A percentile compares a stretch with the other conserved stretches of the same genome.
Conservation (phyloP, 1,140 invertebrate genomes). For the Himalopsyche phryganea region DNA sequence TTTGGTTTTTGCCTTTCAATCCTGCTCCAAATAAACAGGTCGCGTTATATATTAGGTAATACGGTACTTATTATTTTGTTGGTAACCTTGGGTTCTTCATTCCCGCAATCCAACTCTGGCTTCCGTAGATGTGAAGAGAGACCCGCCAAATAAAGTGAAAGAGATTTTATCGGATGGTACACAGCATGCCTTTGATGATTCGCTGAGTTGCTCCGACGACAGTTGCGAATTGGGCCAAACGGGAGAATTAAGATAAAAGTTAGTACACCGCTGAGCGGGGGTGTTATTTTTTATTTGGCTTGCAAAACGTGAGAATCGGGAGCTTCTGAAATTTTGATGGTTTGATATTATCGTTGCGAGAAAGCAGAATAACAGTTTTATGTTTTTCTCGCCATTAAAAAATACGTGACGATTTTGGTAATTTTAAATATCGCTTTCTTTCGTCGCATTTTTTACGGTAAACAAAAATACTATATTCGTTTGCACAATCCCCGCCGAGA, state of each 20-base stretch:
- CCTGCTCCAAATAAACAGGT: too few species aligned
- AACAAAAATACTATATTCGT: too few species aligned
- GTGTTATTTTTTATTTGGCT: constrained; percentile 19
- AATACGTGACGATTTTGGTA: neutral
- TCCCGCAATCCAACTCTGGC: too few species aligned
- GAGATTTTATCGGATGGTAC: constrained; percentile 25
- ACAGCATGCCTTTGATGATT: constrained; percentile 13
- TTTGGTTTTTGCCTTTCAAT: too few species aligned
- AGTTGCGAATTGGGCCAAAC: constrained; percentile 5
- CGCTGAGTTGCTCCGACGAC: constrained; percentile 8
- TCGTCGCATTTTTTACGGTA: too few species aligned
- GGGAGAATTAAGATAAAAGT: constrained; percentile 4
- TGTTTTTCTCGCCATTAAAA: neutral
- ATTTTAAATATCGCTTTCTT: neutral
- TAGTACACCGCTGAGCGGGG: neutral
- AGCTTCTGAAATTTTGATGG: constrained; percentile 12
- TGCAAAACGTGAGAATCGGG: constrained; percentile 12
- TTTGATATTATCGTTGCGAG: neutral
- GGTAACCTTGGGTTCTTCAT: too few species aligned
- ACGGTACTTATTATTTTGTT: too few species aligned
- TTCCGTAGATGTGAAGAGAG: too few species aligned
- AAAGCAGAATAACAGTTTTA: neutral
- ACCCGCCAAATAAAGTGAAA: neutral
- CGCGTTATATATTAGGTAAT: too few species aligned
- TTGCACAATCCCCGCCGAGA: too few species aligned